Percentiles rank a stretch among this genome's conserved stretches.
These are phyloP conservation scores for Tholera decimalis DNA, from an alignment of 2,888 invertebrate genomes.

Conservation along the genomic window DNA sequence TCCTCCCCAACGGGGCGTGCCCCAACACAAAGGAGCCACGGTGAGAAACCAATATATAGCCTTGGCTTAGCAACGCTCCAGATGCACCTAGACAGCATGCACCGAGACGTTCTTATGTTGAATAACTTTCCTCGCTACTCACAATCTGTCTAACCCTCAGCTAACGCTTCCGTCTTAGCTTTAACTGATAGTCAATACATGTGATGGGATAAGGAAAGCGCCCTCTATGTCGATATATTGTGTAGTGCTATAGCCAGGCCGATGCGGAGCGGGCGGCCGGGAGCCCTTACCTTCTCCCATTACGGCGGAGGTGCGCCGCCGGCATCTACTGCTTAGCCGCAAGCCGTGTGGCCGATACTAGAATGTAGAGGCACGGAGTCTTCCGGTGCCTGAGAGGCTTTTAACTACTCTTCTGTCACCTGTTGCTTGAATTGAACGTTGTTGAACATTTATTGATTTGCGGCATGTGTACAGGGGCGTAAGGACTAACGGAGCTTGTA, in stretches of 20 bases:
- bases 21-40: conserved; percentile 87
- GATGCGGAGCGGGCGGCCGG: conserved; percentile 90
- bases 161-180: conserved; percentile 89
- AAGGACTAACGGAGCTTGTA: conserved; percentile 92
- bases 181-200: conserved; percentile 85
- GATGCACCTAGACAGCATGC: conserved; percentile 88
- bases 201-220: conserved; percentile 95
- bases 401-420: conserved; percentile 88
- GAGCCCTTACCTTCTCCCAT: conserved; percentile 92
- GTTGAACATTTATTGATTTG: conserved; percentile 70
- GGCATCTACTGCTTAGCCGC: conserved; percentile 88
- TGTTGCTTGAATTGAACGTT: conserved; percentile 76
- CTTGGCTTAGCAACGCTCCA: conserved; percentile 88
- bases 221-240: conserved; percentile 90
- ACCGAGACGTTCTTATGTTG: conserved; percentile 78
- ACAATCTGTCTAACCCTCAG: conserved; percentile 83
- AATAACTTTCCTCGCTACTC: conserved; percentile 87
- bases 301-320: conserved; percentile 91
- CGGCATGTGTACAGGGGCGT: conserved; percentile 81
- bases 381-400: conserved; percentile 84
- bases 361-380: conserved; percentile 81
- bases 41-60: conserved; percentile 90
- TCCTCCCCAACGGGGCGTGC: conserved; percentile 83
- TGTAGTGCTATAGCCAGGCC: conserved; percentile 84
- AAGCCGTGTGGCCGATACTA: conserved; percentile 83